A percentile compares a stretch with the other conserved stretches of the same genome.
These are phyloP conservation scores for Hylia prasina DNA, from an alignment of 2,113 vertebrate genomes.

Conservation along the genomic window DNA sequence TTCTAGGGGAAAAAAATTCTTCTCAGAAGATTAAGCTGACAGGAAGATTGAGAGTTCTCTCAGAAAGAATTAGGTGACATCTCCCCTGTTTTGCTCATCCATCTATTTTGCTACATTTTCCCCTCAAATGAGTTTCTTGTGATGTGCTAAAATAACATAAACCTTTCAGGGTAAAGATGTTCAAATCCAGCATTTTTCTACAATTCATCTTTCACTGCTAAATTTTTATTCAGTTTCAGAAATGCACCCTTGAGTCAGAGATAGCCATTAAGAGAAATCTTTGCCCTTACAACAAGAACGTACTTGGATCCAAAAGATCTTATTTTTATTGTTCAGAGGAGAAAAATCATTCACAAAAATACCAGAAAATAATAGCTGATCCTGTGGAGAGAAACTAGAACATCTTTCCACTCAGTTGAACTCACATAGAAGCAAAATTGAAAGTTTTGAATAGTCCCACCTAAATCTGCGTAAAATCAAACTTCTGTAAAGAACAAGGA, in stretches of 20 bases:
- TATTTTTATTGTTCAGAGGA: background rate
- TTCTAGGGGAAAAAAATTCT: slow-evolving; percentile 42
- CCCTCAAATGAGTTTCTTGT: background rate
- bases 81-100: background rate
- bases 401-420: background rate
- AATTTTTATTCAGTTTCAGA: background rate
- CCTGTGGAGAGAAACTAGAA: background rate
- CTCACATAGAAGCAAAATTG: background rate
- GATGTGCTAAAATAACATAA: background rate
- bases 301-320: background rate
- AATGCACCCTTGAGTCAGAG: background rate
- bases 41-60: slow-evolving; percentile 41
- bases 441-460: background rate
- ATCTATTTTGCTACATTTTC: background rate
- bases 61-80: slow-evolving; percentile 2
- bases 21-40: slow-evolving; percentile 46
- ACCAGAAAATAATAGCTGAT: background rate
- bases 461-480: background rate
- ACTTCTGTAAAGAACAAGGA: background rate
- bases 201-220: background rate
- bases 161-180: background rate
- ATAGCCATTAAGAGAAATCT: background rate
- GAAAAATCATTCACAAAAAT: background rate
- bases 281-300: background rate
- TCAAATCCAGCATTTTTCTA: background rate